These are phyloP conservation scores for Acleris cristana DNA, from an alignment of 2,888 invertebrate genomes.

Conservation along the genomic window DNA sequence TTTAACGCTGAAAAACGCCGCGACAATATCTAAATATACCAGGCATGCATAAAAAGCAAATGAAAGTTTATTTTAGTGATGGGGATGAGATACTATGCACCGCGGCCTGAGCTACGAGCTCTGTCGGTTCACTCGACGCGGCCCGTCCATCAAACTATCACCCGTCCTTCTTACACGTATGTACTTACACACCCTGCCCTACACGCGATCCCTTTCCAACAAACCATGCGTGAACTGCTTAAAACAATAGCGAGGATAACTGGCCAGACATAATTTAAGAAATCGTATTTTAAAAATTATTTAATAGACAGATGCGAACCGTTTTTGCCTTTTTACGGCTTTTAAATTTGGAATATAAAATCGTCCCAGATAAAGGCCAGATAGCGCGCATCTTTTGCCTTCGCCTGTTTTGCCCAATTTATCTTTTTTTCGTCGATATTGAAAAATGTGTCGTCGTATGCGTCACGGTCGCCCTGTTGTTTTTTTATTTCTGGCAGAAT, in stretches of 20 bases:
- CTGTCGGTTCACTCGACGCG: conserved; percentile 68
- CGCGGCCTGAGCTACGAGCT: conserved; percentile 72
- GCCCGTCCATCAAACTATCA: conserved; percentile 72
- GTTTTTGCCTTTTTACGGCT: conserved; percentile 26
- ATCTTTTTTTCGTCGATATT: conserved; percentile 57
- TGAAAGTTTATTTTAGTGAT: conserved; percentile 75
- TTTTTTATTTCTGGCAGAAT: conserved; percentile 56
- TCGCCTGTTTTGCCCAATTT: conserved; percentile 51
- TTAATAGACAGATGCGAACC: conserved; percentile 31
- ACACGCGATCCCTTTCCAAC: conserved; percentile 39
- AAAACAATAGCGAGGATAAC: conserved; percentile 74
- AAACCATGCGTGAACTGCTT: conserved; percentile 68
- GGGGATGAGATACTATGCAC: conserved; percentile 79
- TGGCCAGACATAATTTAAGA: conserved; percentile 55
- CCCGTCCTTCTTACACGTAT: conserved; percentile 53
- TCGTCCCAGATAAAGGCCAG: conserved; percentile 50
- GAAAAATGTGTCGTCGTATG: conserved; percentile 74
- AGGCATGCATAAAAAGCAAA: conserved; percentile 40
- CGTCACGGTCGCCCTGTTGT: conserved; percentile 62
- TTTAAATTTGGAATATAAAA: conserved; percentile 34
- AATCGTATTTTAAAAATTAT: conserved; percentile 56
- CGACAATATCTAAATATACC: conserved; percentile 65
- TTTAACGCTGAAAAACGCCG: conserved; percentile 59
- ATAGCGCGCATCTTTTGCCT: conserved; percentile 50
- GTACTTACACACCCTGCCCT: conserved; percentile 46